Evolutionary conservation across 2,888 invertebrate species (phyloP).

Genomic region (Lycaena phlaeas): DNA sequence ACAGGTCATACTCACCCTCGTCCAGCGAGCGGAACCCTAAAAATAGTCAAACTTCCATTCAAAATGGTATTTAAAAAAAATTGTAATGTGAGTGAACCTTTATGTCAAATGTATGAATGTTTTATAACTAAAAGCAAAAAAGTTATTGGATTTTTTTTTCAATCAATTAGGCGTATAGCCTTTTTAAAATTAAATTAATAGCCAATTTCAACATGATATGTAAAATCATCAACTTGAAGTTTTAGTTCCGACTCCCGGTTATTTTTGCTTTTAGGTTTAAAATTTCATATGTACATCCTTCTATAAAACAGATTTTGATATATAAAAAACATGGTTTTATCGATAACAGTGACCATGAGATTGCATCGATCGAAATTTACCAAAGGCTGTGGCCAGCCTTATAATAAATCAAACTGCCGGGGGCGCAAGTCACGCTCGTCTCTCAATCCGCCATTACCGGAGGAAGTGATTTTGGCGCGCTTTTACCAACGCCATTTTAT

Average conservation of each 20-base stretch:
- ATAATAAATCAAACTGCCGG: slow-evolving; percentile 34
- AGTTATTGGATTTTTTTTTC: no score
- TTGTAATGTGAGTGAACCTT: no score
- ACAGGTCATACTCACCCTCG: slow-evolving; percentile 49
- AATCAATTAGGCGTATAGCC: no score
- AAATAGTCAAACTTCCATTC: slow-evolving; percentile 22
- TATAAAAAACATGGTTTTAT: not conserved
- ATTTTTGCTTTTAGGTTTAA: no score
- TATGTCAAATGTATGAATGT: no score
- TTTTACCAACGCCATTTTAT: not conserved
- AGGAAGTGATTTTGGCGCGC: slow-evolving; percentile 49
- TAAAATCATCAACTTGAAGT: no score
- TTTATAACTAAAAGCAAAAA: no score
- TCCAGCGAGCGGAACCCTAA: slow-evolving; percentile 55
- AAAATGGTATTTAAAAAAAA: no score
- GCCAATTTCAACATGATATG: no score
- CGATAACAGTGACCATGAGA: not conserved
- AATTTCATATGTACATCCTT: no score
- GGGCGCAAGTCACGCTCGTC: slow-evolving; percentile 37
- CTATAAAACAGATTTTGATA: not conserved
- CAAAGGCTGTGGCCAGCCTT: slow-evolving; percentile 23
- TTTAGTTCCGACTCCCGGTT: no score
- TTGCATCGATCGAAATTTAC: slow-evolving; percentile 5
- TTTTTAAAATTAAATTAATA: no score
- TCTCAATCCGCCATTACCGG: slow-evolving; percentile 52